A percentile compares a stretch with the other conserved stretches of the same genome.
Conservation (phyloP, 2,797 vertebrate genomes). For the Hapalemur alaotrensis region DNA sequence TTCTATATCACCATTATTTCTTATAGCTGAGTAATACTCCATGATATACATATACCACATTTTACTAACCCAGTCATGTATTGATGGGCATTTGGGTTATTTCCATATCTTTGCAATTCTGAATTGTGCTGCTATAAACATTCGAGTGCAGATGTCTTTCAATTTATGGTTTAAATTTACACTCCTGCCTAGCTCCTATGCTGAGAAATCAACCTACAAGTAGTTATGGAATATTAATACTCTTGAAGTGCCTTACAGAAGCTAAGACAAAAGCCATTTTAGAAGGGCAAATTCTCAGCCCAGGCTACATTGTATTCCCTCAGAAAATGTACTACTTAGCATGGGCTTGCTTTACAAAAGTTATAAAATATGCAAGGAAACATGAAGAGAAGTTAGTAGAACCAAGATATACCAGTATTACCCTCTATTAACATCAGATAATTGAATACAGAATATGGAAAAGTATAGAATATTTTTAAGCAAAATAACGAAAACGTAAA, state of each 20-base stretch:
- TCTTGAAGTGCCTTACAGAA: neutral
- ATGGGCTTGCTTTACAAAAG: neutral
- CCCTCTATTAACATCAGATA: neutral
- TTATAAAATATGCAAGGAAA: neutral
- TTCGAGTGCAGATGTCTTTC: no score
- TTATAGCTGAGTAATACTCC: no score
- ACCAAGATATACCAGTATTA: neutral
- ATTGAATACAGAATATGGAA: neutral
- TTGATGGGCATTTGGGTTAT: no score
- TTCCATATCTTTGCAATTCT: no score
- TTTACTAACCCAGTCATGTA: no score
- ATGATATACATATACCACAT: no score
- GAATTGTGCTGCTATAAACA: no score
- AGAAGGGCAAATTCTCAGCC: neutral
- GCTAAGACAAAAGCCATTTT: neutral
- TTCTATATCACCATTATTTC: no score
- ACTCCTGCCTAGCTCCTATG: neutral
- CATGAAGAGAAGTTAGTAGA: neutral
- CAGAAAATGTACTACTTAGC: neutral
- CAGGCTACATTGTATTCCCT: neutral
- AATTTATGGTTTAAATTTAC: neutral
- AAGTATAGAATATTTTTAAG: slow-evolving; percentile 18
- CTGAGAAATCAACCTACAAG: neutral
- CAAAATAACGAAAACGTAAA: neutral
- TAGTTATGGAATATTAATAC: neutral